These are phyloP conservation scores for Onychomys arenicola DNA, from an alignment of 2,797 vertebrate species.

Conservation along the genomic window DNA sequence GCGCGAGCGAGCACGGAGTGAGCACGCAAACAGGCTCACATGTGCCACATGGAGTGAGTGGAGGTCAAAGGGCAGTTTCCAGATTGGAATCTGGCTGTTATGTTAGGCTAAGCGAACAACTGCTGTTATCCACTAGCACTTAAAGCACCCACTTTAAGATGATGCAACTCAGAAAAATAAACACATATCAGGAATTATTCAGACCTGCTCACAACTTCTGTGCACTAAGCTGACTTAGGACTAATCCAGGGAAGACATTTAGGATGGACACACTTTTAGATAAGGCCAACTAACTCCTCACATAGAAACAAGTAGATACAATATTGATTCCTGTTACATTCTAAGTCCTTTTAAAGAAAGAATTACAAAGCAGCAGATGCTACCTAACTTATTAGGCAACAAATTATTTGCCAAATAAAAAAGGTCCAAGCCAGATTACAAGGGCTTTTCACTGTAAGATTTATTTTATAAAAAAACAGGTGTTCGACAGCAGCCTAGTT, in stretches of 20 bases:
- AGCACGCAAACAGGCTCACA: background rate
- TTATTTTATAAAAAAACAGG: background rate
- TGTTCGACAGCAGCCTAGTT: conserved; percentile 8
- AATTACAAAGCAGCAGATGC: conserved; percentile 43
- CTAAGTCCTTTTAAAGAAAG: conserved; percentile 43
- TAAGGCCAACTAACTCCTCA: conserved; percentile 10
- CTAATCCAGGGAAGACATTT: conserved; percentile 33
- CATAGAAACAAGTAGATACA: background rate
- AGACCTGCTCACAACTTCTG: background rate
- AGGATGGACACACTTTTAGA: conserved; percentile 43
- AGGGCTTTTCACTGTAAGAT: background rate
- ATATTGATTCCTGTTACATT: conserved; percentile 15
- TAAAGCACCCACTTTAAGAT: conserved; percentile 8
- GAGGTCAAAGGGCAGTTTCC: background rate
- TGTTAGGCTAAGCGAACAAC: background rate
- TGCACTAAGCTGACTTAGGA: background rate
- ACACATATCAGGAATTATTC: background rate
- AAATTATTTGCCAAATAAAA: conserved; percentile 55
- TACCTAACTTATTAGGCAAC: conserved; percentile 10
- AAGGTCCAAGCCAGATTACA: conserved; percentile 12
- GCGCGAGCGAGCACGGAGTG: no score
- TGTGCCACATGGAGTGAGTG: no score
- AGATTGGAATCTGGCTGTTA: background rate
- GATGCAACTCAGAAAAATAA: conserved; percentile 58
- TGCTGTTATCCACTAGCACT: background rate